These are phyloP conservation scores for Semnornis frantzii DNA, from an alignment of 2,113 vertebrate genomes.

Conservation along the genomic window DNA sequence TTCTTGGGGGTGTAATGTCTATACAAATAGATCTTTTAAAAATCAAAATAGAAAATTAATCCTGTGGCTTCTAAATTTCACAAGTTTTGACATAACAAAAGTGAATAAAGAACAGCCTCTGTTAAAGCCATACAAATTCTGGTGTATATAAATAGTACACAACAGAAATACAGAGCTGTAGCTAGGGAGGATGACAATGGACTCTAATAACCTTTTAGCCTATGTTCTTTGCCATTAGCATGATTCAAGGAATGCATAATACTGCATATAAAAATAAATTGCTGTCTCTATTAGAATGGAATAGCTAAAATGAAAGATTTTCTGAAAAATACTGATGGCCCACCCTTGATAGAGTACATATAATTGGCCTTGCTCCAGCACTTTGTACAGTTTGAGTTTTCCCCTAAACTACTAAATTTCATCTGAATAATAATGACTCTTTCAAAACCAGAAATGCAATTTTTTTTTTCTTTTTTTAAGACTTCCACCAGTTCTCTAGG, in stretches of 20 bases:
- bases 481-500: not conserved
- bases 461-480: not conserved
- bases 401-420: not conserved
- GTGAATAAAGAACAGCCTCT: not conserved
- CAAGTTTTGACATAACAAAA: not conserved
- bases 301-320: not conserved
- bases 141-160: not conserved
- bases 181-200: not conserved
- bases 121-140: not conserved
- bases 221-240: not conserved
- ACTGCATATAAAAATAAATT: not conserved
- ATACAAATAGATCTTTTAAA: not conserved
- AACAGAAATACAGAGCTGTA: not conserved
- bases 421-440: not conserved
- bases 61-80: not conserved
- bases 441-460: slow-evolving; percentile 5
- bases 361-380: not conserved
- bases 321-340: not conserved
- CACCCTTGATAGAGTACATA: not conserved
- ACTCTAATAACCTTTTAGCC: not conserved
- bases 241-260: not conserved
- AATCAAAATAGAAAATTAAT: not conserved
- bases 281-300: not conserved
- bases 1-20: not conserved
- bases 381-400: not conserved